These are phyloP conservation scores for Scaptodrosophila lebanonensis DNA, from an alignment of 1,140 invertebrate genomes.

Conservation along the genomic window DNA sequence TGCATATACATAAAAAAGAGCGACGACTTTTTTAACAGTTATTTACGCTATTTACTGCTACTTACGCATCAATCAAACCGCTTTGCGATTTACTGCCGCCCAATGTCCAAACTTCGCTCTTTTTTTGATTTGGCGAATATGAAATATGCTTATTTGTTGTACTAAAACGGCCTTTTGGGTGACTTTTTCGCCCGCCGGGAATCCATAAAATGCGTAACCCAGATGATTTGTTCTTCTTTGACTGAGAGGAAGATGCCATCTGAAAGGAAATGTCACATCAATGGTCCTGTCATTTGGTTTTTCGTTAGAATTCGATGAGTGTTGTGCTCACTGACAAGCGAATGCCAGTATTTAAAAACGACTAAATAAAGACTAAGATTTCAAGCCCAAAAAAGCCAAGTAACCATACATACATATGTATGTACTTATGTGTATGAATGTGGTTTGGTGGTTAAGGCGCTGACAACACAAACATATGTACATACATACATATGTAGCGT, in stretches of 20 bases:
- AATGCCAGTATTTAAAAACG: too few species aligned
- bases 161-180: conserved; percentile 61
- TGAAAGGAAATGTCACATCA: too few species aligned
- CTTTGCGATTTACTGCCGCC: conserved; percentile 65
- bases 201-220: conserved; percentile 71
- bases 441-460: conserved; percentile 10
- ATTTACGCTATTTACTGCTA: too few species aligned
- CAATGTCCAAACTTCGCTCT: conserved; percentile 70
- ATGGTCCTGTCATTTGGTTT: too few species aligned
- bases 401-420: conserved; percentile 6
- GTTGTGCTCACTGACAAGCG: too few species aligned
- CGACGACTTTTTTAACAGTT: too few species aligned
- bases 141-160: conserved; percentile 59
- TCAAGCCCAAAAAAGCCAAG: conserved; percentile 23
- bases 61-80: conserved; percentile 67
- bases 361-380: too few species aligned
- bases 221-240: conserved; percentile 60
- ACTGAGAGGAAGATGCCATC: conserved; percentile 56
- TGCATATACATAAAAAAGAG: too few species aligned
- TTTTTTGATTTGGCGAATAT: conserved; percentile 59
- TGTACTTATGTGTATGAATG: neutral
- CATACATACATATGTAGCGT: neutral
- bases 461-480: neutral
- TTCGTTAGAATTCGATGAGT: too few species aligned
- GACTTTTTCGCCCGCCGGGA: conserved; percentile 57